Conservation (phyloP, 2,797 vertebrate genomes). For the Natrix natrix region DNA sequence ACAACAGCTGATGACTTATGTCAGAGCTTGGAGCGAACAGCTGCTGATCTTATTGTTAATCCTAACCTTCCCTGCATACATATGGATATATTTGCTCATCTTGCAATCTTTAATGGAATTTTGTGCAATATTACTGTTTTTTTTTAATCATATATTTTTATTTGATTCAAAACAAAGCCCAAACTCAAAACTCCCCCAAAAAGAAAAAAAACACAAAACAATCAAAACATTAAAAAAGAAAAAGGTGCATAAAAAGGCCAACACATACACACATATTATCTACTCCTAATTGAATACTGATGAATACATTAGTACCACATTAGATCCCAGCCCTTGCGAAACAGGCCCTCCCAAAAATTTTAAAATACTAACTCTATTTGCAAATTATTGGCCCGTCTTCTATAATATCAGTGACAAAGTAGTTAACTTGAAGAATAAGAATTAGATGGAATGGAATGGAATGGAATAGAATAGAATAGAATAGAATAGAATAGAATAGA, state of each 20-base stretch:
- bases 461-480: no score
- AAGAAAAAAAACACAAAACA: background rate
- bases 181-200: background rate
- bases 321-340: background rate
- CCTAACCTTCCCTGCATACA: constrained; percentile 63
- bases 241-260: background rate
- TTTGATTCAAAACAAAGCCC: background rate
- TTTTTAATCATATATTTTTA: background rate
- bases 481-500: background rate
- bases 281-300: background rate
- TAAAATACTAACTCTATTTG: background rate
- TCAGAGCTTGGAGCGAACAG: constrained; percentile 63
- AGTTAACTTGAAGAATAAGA: background rate
- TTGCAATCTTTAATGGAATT: constrained; percentile 57
- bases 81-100: constrained; percentile 59
- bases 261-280: background rate
- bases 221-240: background rate
- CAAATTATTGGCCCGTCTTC: background rate
- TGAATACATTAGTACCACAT: background rate
- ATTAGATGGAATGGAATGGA: background rate
- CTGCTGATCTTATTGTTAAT: constrained; percentile 70
- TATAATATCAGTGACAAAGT: background rate
- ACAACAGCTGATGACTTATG: constrained; percentile 61
- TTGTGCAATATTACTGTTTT: constrained; percentile 37
- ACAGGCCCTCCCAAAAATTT: background rate